These are phyloP conservation scores for Cherax quadricarinatus DNA, from an alignment of 1,140 invertebrate genomes.

Conservation along the genomic window DNA sequence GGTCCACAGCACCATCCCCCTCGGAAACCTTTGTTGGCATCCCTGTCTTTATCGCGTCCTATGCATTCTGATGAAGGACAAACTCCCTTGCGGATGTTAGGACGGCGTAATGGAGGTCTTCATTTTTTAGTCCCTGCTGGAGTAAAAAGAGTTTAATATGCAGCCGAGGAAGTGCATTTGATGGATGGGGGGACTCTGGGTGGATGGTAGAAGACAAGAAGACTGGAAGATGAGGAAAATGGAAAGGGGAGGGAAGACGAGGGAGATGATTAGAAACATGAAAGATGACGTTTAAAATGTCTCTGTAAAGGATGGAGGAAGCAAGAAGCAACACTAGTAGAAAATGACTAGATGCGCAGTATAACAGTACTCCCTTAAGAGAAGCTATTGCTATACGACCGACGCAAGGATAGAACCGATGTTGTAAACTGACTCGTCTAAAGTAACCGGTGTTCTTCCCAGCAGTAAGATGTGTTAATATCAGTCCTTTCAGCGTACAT, in stretches of 20 bases:
- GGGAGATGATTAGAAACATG: background rate
- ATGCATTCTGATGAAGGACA: constrained; percentile 69
- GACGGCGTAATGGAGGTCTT: constrained; percentile 39
- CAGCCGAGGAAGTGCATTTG: constrained; percentile 20
- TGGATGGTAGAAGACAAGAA: background rate
- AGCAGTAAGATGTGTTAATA: too few relatives aligned
- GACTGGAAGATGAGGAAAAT: too few relatives aligned
- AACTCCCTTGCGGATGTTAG: constrained; percentile 50
- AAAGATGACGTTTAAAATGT: too few relatives aligned
- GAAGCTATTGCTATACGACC: too few relatives aligned
- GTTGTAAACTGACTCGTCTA: too few relatives aligned
- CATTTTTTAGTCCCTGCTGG: background rate
- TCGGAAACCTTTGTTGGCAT: constrained; percentile 37
- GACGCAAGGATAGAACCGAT: too few relatives aligned
- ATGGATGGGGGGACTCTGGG: background rate
- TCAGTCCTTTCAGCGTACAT: too few relatives aligned
- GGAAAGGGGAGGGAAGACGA: background rate
- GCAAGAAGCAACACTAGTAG: too few relatives aligned
- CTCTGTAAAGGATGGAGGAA: too few relatives aligned
- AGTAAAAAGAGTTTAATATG: constrained; percentile 46
- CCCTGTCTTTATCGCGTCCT: constrained; percentile 61
- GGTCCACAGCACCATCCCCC: background rate
- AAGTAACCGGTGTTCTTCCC: too few relatives aligned
- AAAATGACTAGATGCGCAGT: too few relatives aligned
- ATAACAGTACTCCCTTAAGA: too few relatives aligned